Evolutionary conservation across 2,113 vertebrate genomes (phyloP).

Genomic region (Triplophysa tibetana): DNA sequence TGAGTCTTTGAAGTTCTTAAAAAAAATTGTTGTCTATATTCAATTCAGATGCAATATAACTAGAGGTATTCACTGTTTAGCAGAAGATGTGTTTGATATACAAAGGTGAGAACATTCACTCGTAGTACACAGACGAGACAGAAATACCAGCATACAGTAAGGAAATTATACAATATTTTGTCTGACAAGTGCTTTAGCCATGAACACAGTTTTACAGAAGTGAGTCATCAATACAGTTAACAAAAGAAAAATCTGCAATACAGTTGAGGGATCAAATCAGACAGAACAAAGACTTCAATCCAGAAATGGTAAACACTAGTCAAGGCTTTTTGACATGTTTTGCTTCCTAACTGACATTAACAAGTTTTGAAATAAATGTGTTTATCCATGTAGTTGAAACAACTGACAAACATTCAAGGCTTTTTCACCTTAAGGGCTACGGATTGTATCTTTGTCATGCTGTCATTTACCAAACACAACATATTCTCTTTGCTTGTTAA

Average conservation of each 20-base stretch:
- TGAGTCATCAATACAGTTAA: neutral
- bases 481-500: neutral
- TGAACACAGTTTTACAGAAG: slow-evolving; percentile 22
- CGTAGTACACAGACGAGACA: neutral
- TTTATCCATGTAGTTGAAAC: neutral
- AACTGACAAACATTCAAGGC: neutral
- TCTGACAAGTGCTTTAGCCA: neutral
- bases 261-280: neutral
- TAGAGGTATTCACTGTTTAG: neutral
- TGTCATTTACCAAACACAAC: neutral
- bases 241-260: neutral
- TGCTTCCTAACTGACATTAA: slow-evolving; percentile 3
- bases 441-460: neutral
- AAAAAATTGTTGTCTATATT: slow-evolving; percentile 2
- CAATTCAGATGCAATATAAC: neutral
- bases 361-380: no score
- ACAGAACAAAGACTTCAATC: neutral
- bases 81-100: neutral
- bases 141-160: slow-evolving; percentile 14
- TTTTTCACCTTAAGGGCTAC: neutral
- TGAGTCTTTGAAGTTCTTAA: slow-evolving; percentile 9
- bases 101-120: neutral
- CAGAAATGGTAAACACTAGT: neutral
- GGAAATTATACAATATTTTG: neutral
- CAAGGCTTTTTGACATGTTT: neutral